Evolutionary conservation across 2,113 vertebrate species (phyloP), one percentile per base, ranked within the genome.

Genomic region (Alethe diademata): DNA sequence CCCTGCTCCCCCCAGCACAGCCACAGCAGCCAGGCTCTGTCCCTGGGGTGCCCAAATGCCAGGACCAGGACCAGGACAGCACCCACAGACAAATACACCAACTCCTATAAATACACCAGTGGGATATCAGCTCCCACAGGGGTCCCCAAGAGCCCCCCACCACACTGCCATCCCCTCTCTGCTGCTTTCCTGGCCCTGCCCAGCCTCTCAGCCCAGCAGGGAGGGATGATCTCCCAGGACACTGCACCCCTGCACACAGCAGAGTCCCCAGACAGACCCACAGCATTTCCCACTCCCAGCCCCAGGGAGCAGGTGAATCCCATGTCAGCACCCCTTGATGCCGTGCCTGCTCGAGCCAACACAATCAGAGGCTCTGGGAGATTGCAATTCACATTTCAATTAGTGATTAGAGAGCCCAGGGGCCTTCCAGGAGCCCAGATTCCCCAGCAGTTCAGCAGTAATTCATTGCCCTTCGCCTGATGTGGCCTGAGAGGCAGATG

Each of bases 281-380:
- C 5, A 25, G 82, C 57, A n/a, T 1, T 26, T n/a, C 33, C 47
- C 18, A 23, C 33, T 40, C 6, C 36, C 72, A 38, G 3, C 42
- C 62, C 9, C n/a, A 4, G 20, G 48, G 35, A 74, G 6, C 43
- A 40, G 47, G 19, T 1, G 17, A 67, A n/a, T 19, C 43, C 86
- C 28, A 0, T 3, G 25, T 7, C 73, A 45, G 65, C 31, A 1
- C 29, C 36, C 35, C 54, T 24, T 23, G 57, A 42, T 31, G 19
- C 2, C 0, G 22, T 0, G 0, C 45, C 84, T 79, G 25, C 53
- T 64, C 40, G 0, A 28, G 53, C 0, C 0, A 72, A 29, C 4
- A 8, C 45, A 5, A 20, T 20, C 2, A 5, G 50, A 90, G 57
- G 28, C 33, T n/a, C 50, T 26, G 6, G 16, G 18, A 82, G 40